Evolutionary conservation across 2,888 invertebrate genomes (phyloP).

Genomic region (Meta bourneti): DNA sequence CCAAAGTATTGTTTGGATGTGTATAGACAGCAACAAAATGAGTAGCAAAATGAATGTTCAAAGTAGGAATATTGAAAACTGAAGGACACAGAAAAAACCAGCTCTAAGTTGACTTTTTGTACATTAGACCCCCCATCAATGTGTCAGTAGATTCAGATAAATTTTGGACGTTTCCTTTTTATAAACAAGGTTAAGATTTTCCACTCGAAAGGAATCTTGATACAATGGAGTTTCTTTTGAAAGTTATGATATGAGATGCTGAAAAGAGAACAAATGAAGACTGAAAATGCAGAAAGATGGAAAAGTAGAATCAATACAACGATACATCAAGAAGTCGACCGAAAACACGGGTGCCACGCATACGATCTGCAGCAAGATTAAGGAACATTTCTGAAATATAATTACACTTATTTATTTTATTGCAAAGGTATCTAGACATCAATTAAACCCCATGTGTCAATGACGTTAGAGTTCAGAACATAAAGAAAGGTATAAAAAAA

Average conservation of each 20-base stretch:
- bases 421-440: too few species aligned
- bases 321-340: conserved; percentile 78
- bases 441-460: too few species aligned
- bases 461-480: background rate
- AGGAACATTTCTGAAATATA: conserved; percentile 15
- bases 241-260: conserved; percentile 29
- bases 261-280: conserved; percentile 56
- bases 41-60: background rate
- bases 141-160: background rate
- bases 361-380: conserved; percentile 73
- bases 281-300: conserved; percentile 61
- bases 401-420: background rate
- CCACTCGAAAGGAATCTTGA: conserved; percentile 15
- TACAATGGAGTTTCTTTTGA: conserved; percentile 28
- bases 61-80: background rate
- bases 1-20: background rate
- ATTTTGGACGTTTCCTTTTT: background rate
- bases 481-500: background rate
- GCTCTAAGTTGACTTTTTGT: background rate
- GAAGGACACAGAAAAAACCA: background rate
- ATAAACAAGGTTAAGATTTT: background rate
- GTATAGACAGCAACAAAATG: background rate
- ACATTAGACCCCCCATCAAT: too few species aligned
- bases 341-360: conserved; percentile 77
- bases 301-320: conserved; percentile 76